These are phyloP conservation scores for Florisuga fusca DNA, from an alignment of 2,797 vertebrate genomes.

Conservation along the genomic window DNA sequence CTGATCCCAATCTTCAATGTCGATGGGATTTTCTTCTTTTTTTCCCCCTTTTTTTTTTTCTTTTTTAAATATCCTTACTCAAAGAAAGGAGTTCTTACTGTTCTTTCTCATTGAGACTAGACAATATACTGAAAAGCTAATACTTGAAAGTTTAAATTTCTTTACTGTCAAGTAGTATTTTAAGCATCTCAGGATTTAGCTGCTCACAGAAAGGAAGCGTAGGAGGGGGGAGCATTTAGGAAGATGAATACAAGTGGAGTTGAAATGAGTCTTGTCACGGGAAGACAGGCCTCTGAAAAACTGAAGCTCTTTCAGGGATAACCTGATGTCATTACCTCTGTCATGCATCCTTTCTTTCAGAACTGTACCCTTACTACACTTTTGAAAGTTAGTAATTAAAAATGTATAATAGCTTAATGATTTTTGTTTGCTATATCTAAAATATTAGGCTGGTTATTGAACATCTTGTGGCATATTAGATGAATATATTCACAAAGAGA, in stretches of 20 bases:
- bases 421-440: background rate
- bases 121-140: background rate
- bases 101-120: background rate
- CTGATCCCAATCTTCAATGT: background rate
- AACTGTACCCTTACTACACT: background rate
- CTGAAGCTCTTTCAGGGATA: background rate
- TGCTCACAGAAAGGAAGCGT: background rate
- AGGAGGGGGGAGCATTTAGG: background rate
- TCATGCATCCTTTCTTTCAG: background rate
- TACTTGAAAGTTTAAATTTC: background rate
- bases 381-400: background rate
- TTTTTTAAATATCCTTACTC: background rate
- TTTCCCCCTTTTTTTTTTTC: too few species aligned
- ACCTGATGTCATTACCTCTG: background rate
- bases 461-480: background rate
- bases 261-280: background rate
- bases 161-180: background rate
- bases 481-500: background rate
- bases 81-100: background rate
- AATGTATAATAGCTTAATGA: background rate
- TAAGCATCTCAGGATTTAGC: background rate
- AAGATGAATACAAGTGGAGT: background rate
- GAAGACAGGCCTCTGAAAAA: background rate
- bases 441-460: background rate
- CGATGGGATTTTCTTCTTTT: background rate